These are phyloP conservation scores for Micronycteris hirsuta DNA, from an alignment of 2,113 vertebrate species.

Conservation along the genomic window DNA sequence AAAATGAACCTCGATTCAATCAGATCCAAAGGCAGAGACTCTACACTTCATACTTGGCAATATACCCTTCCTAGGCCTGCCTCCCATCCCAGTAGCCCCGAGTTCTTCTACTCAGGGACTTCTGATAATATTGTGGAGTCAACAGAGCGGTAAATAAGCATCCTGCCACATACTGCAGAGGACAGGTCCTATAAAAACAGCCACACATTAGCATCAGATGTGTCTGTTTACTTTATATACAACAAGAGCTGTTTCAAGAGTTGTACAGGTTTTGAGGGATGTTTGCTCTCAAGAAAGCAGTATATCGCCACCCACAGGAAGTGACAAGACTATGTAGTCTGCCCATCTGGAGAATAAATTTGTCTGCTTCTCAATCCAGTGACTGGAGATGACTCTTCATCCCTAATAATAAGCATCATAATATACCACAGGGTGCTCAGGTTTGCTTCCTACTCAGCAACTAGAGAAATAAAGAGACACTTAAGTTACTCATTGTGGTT, in stretches of 20 bases:
- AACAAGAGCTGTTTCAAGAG: neutral
- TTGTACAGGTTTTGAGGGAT: neutral
- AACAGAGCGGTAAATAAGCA: neutral
- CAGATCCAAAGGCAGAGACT: neutral
- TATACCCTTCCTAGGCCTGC: neutral
- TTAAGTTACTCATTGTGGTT: neutral
- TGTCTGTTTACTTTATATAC: neutral
- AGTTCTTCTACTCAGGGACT: neutral
- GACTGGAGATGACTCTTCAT: neutral
- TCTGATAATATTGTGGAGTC: neutral
- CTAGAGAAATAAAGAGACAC: neutral
- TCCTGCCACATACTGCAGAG: neutral
- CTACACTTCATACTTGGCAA: neutral
- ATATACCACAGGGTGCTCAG: neutral
- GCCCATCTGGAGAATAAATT: neutral
- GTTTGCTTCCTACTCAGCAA: neutral
- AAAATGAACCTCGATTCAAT: neutral
- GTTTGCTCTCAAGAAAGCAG: neutral
- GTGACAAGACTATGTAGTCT: neutral
- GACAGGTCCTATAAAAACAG: neutral
- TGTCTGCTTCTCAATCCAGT: neutral
- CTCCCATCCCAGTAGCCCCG: neutral
- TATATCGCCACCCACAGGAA: neutral
- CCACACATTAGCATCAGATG: neutral
- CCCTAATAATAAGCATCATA: neutral